These are phyloP conservation scores for Dysmachus trigonus DNA, from an alignment of 2,888 invertebrate species.

Conservation along the genomic window DNA sequence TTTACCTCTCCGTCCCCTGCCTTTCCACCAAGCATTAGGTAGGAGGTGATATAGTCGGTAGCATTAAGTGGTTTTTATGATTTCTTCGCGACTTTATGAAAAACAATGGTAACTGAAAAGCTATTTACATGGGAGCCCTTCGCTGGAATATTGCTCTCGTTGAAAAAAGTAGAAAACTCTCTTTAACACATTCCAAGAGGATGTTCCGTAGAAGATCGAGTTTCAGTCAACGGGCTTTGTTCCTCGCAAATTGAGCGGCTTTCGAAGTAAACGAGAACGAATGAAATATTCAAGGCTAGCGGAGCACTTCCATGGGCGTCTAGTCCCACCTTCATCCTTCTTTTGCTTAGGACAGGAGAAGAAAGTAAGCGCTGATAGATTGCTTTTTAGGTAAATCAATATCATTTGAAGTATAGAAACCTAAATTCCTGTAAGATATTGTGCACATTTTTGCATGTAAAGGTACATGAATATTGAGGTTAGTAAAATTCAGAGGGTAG, in stretches of 20 bases:
- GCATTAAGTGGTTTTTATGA: constrained; percentile 25
- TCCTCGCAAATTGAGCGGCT: neutral
- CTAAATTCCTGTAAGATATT: neutral
- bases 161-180: neutral
- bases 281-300: neutral
- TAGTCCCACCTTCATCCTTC: neutral
- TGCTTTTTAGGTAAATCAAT: neutral
- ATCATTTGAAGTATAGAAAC: neutral
- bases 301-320: neutral
- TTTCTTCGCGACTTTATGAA: constrained; percentile 2
- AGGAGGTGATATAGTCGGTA: neutral
- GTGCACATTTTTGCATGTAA: neutral
- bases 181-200: neutral
- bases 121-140: constrained; percentile 1
- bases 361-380: neutral
- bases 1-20: neutral
- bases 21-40: neutral
- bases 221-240: neutral
- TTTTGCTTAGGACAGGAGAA: neutral
- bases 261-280: neutral
- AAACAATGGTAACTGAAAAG: neutral
- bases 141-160: neutral
- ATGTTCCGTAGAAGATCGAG: neutral
- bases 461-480: neutral
- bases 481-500: neutral